These are phyloP conservation scores for Cotesia vestalis DNA, from an alignment of 1,140 invertebrate genomes.

Conservation along the genomic window DNA sequence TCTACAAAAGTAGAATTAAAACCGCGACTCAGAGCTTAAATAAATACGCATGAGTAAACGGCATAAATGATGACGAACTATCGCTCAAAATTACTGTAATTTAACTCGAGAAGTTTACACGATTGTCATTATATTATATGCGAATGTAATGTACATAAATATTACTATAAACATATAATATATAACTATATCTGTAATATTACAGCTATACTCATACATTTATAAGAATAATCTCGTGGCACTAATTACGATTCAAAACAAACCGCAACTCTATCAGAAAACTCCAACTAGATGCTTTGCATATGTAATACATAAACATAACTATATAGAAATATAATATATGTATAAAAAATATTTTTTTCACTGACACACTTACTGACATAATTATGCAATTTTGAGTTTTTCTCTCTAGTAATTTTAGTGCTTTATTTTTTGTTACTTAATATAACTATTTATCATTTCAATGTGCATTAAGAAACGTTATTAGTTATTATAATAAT, in stretches of 20 bases:
- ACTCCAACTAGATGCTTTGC: slow-evolving; percentile 17
- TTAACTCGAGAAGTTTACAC: not conserved
- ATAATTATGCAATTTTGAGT: not conserved
- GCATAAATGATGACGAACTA: too few relatives aligned
- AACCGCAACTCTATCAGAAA: slow-evolving; percentile 28
- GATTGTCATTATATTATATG: slow-evolving; percentile 6
- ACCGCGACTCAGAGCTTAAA: too few relatives aligned
- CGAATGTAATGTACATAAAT: slow-evolving; percentile 13
- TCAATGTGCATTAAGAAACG: too few relatives aligned
- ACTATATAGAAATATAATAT: slow-evolving; percentile 4
- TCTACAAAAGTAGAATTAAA: too few relatives aligned
- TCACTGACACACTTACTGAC: not conserved
- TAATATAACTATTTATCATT: not conserved
- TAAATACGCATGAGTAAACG: too few relatives aligned
- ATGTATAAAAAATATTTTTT: too few relatives aligned
- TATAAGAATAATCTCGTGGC: slow-evolving; percentile 23
- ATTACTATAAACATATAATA: slow-evolving; percentile 10
- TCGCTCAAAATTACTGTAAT: too few relatives aligned
- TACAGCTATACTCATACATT: not conserved
- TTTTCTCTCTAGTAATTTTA: not conserved
- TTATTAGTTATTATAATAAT: too few relatives aligned
- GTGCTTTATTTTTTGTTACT: slow-evolving; percentile 1
- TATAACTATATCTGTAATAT: not conserved
- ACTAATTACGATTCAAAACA: slow-evolving; percentile 32
- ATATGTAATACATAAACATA: slow-evolving; percentile 7